phyloP scores from a whole-genome alignment of 2,888 invertebrate genomes.

The Erpobdella octoculata region DNA sequence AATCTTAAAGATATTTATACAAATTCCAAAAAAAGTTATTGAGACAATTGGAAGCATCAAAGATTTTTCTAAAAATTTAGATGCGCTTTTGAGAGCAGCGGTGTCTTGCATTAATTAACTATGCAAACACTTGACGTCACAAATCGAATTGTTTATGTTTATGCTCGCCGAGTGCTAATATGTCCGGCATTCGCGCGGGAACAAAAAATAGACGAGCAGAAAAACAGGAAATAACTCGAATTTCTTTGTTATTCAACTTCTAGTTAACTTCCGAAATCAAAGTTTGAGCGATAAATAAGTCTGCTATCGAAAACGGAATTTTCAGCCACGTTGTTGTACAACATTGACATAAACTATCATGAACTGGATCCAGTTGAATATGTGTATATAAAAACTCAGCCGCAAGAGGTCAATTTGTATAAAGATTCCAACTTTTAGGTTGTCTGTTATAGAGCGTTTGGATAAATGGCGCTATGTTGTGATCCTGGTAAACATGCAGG shows the following conservation, averaged over 20 bases:
- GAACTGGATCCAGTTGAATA: too few relatives aligned
- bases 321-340: too few relatives aligned
- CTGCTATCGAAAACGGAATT: background rate
- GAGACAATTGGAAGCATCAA: background rate
- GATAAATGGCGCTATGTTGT: too few relatives aligned
- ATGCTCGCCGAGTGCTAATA: background rate
- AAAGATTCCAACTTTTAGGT: too few relatives aligned
- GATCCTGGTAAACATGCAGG: too few relatives aligned
- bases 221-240: too few relatives aligned
- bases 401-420: too few relatives aligned
- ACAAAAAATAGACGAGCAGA: too few relatives aligned
- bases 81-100: background rate
- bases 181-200: background rate
- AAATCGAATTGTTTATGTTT: background rate
- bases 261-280: background rate
- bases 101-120: background rate
- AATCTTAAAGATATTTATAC: background rate
- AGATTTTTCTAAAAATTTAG: background rate
- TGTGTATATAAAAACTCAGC: too few relatives aligned
- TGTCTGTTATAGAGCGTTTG: too few relatives aligned
- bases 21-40: background rate
- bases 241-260: too few relatives aligned
- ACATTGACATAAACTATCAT: too few relatives aligned
- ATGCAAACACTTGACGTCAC: slow-evolving; percentile 2
- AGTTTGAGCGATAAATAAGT: background rate